A percentile compares a stretch with the other conserved stretches of the same genome.
phyloP scores from a whole-genome alignment of 2,888 invertebrate genomes.

The Drosophila birchii region DNA sequence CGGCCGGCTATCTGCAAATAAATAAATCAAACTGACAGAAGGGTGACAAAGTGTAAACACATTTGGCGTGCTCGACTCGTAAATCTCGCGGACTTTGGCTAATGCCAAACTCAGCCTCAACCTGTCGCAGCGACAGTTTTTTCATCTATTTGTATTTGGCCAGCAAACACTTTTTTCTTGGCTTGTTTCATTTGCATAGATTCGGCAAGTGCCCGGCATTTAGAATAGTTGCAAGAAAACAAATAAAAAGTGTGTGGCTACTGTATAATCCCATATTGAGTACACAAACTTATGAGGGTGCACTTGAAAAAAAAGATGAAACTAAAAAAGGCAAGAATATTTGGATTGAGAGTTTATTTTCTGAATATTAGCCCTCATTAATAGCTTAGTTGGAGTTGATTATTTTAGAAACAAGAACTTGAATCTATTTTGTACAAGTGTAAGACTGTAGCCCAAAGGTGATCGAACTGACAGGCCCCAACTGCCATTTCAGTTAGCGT shows the following conservation, averaged over 20 bases:
- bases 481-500: slow-evolving; percentile 23
- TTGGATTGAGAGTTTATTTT: too few relatives aligned
- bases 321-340: neutral
- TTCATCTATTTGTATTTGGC: slow-evolving; percentile 24
- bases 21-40: slow-evolving; percentile 83
- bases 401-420: neutral
- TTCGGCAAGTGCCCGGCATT: slow-evolving; percentile 59
- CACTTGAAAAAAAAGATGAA: neutral
- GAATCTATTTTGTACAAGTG: neutral
- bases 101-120: slow-evolving; percentile 53
- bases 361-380: too few relatives aligned
- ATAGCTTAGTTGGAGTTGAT: too few relatives aligned
- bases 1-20: slow-evolving; percentile 74
- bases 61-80: slow-evolving; percentile 81
- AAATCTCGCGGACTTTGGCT: slow-evolving; percentile 78
- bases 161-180: slow-evolving; percentile 22
- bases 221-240: slow-evolving; percentile 59
- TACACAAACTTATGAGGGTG: slow-evolving; percentile 1
- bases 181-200: slow-evolving; percentile 73
- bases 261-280: slow-evolving; percentile 27
- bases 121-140: slow-evolving; percentile 59
- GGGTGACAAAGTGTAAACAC: slow-evolving; percentile 84
- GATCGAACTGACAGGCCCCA: slow-evolving; percentile 35
- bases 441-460: slow-evolving; percentile 22
- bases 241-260: slow-evolving; percentile 15